Evolutionary conservation across 2,888 invertebrate species (phyloP), one percentile per base, ranked within the genome.

Genomic region (Lamproptera curius): DNA sequence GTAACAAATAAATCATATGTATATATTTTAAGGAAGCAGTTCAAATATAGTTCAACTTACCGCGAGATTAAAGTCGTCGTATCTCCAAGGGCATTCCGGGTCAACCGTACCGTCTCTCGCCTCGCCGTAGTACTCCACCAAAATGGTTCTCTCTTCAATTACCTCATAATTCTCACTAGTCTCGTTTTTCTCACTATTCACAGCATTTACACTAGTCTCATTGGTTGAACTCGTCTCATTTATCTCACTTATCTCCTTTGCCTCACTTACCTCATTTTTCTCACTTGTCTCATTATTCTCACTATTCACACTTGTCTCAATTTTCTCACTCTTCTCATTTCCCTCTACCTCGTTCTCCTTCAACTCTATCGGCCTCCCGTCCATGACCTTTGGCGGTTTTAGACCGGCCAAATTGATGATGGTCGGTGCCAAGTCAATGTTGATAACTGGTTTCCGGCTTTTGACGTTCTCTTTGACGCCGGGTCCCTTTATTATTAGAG

Each of bases 81-180:
- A 81, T 40, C 83, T 85, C 82, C 90, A 91, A 0, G 93, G 93
- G 65, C 97, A 97, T 0, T 76, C 80, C 0, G 76, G 64, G 57
- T 91, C 91, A 2, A 90, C 89, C 0, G 89, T 85, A 0, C 79
- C 69, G 0, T 72, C 60, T 48, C 89, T 90, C 1, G 90, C 92
- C 73, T 97, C 97, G 0, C 97, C 97, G 58, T 90, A 90, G 67
- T 97, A 95, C 70, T 97, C 96, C 16, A 97, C 84, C 43, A 97
- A 79, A 66, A 97, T 88, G 38, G 88, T 89, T 43, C 91, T 88
- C 33, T 71, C 73, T 10, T 6, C 13, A 2, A 56, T 23, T 2
- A 55, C 55, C 1, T 56, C 53, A 3, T n/a, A n/a, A n/a, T n/a
- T n/a, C n/a, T n/a, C n/a, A n/a, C n/a, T n/a, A n/a, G n/a, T n/a